These are phyloP conservation scores for Pantherophis guttatus DNA, from an alignment of 2,113 vertebrate species.

Conservation along the genomic window DNA sequence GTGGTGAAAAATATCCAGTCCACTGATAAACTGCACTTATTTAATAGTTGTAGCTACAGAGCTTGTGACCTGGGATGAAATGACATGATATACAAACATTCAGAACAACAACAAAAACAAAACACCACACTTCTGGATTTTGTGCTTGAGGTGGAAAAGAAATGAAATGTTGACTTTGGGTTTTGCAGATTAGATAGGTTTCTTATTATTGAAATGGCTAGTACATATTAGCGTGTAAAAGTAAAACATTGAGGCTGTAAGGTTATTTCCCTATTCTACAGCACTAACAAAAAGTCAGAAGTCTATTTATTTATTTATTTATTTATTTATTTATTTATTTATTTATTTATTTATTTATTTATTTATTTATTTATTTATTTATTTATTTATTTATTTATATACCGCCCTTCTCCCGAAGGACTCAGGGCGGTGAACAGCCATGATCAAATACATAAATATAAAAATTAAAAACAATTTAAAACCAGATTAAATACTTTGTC, in stretches of 20 bases:
- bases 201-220: background rate
- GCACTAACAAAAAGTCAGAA: background rate
- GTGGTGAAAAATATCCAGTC: background rate
- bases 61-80: background rate
- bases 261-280: background rate
- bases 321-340: too few relatives aligned
- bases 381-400: too few relatives aligned
- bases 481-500: too few relatives aligned
- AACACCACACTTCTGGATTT: background rate
- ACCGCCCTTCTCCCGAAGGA: too few relatives aligned
- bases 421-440: too few relatives aligned
- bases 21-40: background rate
- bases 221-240: too few relatives aligned
- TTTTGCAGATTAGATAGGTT: background rate
- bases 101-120: background rate
- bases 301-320: too few relatives aligned
- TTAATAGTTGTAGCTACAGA: background rate
- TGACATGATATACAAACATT: background rate
- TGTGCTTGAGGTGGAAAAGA: background rate
- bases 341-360: too few relatives aligned
- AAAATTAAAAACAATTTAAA: too few relatives aligned
- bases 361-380: too few relatives aligned
- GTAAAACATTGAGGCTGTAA: too few relatives aligned
- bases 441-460: too few relatives aligned
- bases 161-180: background rate